Percentiles rank a stretch among this genome's conserved stretches.
phyloP scores from a whole-genome alignment of 2,797 vertebrate genomes.

The Gallinago stenura region DNA sequence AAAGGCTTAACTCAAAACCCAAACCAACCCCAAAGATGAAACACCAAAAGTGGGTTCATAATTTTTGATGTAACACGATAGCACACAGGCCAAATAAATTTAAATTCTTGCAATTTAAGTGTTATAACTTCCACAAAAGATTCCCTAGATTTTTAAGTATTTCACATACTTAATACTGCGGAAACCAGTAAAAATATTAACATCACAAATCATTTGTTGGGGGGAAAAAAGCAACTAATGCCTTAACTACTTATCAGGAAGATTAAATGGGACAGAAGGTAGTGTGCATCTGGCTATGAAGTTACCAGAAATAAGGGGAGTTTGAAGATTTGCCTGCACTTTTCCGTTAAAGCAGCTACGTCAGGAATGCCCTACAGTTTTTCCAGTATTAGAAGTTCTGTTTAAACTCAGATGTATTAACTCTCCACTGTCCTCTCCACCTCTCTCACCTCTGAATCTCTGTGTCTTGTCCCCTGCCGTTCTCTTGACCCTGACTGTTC shows the following conservation, averaged over 20 bases:
- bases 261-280: background rate
- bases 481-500: background rate
- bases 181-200: background rate
- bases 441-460: background rate
- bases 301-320: background rate
- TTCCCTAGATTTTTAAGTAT: background rate
- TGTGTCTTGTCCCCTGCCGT: background rate
- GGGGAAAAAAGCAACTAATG: background rate
- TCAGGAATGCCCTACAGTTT: background rate
- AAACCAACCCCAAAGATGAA: background rate
- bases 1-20: conserved; percentile 7
- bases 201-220: background rate
- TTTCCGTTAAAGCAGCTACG: background rate
- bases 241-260: background rate
- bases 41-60: background rate
- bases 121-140: background rate
- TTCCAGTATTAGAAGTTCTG: background rate
- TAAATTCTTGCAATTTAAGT: background rate
- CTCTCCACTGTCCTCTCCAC: background rate
- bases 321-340: background rate
- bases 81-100: background rate
- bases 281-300: background rate
- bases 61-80: background rate
- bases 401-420: background rate
- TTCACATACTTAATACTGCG: background rate